Percentiles rank a stretch among this genome's conserved stretches.
Evolutionary conservation across 2,797 vertebrate genomes (phyloP).

Genomic region (Acanthis flammea): DNA sequence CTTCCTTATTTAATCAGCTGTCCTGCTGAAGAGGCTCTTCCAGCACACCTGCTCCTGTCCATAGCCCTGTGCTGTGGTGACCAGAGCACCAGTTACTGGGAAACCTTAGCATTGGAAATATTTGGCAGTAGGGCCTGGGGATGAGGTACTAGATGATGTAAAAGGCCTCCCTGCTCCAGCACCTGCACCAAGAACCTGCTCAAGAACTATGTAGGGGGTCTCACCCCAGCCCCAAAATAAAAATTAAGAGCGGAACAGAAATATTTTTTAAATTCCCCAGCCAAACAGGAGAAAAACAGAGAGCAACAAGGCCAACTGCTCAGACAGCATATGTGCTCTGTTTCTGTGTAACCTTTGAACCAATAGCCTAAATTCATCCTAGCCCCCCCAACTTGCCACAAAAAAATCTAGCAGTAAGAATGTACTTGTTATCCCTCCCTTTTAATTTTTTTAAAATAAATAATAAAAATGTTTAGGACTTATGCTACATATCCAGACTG

Average conservation of each 20-base stretch:
- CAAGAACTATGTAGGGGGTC: not conserved
- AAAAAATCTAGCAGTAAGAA: not conserved
- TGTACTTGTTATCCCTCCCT: accelerated
- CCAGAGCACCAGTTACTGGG: not conserved
- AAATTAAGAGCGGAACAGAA: not conserved
- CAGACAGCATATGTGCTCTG: not conserved
- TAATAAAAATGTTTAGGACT: not conserved
- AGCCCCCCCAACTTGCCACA: not conserved
- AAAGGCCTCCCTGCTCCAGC: not conserved
- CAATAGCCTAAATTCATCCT: not conserved
- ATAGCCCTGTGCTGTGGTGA: not conserved
- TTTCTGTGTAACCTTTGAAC: not conserved
- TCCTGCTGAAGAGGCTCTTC: not conserved
- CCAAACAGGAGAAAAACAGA: not conserved
- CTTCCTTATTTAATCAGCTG: not conserved
- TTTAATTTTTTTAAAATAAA: not conserved
- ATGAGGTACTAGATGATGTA: not conserved
- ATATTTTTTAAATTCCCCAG: not conserved
- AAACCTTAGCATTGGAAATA: not conserved
- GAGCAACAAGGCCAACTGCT: not conserved
- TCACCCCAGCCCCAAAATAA: not conserved
- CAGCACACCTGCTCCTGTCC: not conserved
- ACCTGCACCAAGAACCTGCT: not conserved
- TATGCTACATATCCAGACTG: not conserved
- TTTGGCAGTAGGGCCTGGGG: not conserved